Base-by-base conservation (phyloP, 2,113 vertebrate genomes). In the Tretioscincus oriximinensis region DNA sequence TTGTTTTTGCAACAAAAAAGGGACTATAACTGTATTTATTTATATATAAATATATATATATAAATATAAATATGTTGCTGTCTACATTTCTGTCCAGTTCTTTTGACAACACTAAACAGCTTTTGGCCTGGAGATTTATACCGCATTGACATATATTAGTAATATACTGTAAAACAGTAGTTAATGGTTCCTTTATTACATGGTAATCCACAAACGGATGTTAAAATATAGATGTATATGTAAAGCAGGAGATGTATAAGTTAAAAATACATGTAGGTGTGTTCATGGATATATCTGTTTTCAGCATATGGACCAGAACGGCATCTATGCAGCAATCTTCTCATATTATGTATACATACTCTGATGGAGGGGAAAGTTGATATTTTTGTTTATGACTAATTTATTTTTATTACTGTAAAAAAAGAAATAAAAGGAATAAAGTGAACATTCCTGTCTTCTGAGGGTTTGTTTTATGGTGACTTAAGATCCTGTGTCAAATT, bases 351-450 rank as follows among this genome's bases (percentile, higher is more conserved):
- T 92, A 91, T 80, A 86, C 92, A 72, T 89, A 92, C 94, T 86
- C 92, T 86, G n/a, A 70, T 90, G 81, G 81, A 88, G 87, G 80
- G 88, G 94, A 95, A 82, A 83, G 90, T 90, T 90, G 93, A 89
- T 95, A 94, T 95, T 95, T 95, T 96, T 95, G 93, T 94, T 93
- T 94, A 94, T 92, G 92, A 95, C 94, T 96, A 96, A 96, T 95
- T 96, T 96, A 96, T 96, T 96, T 95, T 93, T 95, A 94, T 95
- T 93, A 94, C 93, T 95, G 92, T 94, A 89, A 91, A 94, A 47
- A 10, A n/a, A n/a, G 2, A 93, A 94, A 93, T 92, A 93, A 95
- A 58, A 95, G 84, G 93, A 93, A 96, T 91, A 90, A 70, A 88
- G 77, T 7, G 78, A 84, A 81, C 67, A 80, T 84, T 2, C 47